phyloP scores from a whole-genome alignment of 2,888 invertebrate genomes.

The Lasioglossum morio region DNA sequence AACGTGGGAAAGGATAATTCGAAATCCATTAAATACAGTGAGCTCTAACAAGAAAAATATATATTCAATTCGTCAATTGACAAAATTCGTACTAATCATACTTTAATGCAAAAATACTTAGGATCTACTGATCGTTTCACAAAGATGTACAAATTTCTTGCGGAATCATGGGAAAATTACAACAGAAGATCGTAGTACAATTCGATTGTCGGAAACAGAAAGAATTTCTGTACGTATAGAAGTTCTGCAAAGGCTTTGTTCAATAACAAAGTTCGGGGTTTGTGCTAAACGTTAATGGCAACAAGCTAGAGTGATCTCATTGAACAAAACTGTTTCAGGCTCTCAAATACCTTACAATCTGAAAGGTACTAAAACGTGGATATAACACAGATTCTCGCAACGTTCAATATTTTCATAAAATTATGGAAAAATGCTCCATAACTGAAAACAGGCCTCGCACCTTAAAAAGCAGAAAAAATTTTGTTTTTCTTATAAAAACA shows the following conservation, averaged over 20 bases:
- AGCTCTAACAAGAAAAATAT: neutral
- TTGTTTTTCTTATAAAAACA: neutral
- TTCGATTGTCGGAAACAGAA: slow-evolving; percentile 5
- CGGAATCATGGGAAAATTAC: slow-evolving; percentile 5
- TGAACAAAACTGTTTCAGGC: neutral
- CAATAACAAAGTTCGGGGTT: neutral
- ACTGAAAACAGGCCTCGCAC: neutral
- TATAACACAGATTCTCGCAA: neutral
- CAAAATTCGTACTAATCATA: slow-evolving; percentile 1
- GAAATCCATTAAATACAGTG: neutral
- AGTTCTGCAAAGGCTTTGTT: neutral
- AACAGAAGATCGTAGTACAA: slow-evolving; percentile 5
- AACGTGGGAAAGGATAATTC: neutral
- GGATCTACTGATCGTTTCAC: slow-evolving; percentile 28
- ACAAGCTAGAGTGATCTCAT: neutral
- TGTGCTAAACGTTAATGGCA: neutral
- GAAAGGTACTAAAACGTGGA: neutral
- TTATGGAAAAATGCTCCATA: slow-evolving; percentile 17
- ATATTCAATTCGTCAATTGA: slow-evolving; percentile 14
- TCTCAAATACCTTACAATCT: neutral
- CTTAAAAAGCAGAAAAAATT: neutral
- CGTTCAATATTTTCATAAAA: neutral
- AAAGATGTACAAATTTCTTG: slow-evolving; percentile 20
- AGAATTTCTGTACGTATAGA: neutral
- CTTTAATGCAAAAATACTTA: slow-evolving; percentile 54